A percentile compares a stretch with the other conserved stretches of the same genome.
Conservation (phyloP, 37 sponge, comb jelly and placozoan genomes). For the Hexactinellida sp. region DNA sequence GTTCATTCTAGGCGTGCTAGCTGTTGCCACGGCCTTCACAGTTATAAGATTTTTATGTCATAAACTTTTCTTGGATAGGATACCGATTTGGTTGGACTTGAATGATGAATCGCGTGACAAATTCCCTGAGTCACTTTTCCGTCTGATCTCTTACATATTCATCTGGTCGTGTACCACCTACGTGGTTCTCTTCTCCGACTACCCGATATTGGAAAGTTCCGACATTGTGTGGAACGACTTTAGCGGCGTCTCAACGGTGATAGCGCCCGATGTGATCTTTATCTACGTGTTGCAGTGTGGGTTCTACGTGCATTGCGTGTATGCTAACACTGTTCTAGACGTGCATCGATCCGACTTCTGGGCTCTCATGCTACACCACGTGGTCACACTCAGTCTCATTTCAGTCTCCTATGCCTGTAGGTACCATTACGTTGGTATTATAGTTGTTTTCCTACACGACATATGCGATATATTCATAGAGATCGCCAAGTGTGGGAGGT, state of each 20-base stretch:
- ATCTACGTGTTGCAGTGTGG: slow-evolving; percentile 3
- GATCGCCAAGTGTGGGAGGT: slow-evolving; percentile 37
- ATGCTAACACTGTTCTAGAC: background rate
- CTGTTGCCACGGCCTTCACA: background rate
- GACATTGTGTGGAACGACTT: background rate
- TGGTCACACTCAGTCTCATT: slow-evolving; percentile 37
- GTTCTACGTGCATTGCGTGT: background rate
- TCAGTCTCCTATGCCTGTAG: slow-evolving; percentile 36
- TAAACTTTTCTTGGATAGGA: background rate
- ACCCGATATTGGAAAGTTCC: background rate
- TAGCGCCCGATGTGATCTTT: background rate
- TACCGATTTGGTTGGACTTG: background rate
- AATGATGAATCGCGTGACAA: background rate
- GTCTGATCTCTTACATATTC: background rate
- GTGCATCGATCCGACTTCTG: slow-evolving; percentile 33
- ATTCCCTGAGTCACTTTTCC: background rate
- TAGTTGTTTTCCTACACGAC: slow-evolving; percentile 53
- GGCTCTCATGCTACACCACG: slow-evolving; percentile 63
- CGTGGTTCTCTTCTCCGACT: background rate
- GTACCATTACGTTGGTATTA: slow-evolving; percentile 49
- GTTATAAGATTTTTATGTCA: background rate
- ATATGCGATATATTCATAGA: slow-evolving; percentile 60
- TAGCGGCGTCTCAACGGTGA: background rate
- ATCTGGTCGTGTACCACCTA: background rate
- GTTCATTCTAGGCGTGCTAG: background rate